Conservation (phyloP, 2,797 vertebrate genomes). For the Cygnus olor region DNA sequence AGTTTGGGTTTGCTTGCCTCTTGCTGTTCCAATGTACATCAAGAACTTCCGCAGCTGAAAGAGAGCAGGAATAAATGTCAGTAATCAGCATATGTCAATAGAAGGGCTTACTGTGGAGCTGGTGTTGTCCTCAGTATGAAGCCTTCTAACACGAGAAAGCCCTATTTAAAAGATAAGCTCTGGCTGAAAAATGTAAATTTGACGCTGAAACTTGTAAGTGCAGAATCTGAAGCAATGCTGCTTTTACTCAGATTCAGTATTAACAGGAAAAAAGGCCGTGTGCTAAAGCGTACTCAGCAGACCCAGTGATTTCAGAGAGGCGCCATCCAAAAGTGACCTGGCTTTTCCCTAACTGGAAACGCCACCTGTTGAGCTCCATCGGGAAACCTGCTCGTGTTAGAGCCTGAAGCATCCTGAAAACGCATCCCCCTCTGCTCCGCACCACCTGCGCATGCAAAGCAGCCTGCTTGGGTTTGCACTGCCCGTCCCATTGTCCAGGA, state of each 20-base stretch:
- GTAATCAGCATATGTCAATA: not conserved
- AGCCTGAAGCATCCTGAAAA: not conserved
- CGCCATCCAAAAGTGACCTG: not conserved
- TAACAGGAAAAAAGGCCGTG: not conserved
- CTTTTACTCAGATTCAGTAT: not conserved
- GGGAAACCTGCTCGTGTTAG: not conserved
- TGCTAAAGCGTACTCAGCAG: not conserved
- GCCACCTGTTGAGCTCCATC: not conserved
- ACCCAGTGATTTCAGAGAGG: not conserved
- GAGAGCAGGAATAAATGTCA: not conserved
- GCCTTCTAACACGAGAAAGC: not conserved
- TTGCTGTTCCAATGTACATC: not conserved
- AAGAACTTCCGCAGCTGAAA: not conserved
- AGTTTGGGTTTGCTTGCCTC: not conserved
- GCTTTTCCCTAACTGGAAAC: not conserved
- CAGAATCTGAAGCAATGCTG: not conserved
- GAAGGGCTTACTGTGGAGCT: not conserved
- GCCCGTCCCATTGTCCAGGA: rapidly evolving
- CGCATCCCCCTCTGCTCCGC: rapidly evolving
- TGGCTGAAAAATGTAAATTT: not conserved
- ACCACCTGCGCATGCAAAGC: rapidly evolving
- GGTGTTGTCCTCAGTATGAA: not conserved
- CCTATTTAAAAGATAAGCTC: not conserved
- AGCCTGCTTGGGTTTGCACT: rapidly evolving
- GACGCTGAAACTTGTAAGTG: not conserved